A percentile compares a stretch with the other conserved stretches of the same genome.
Evolutionary conservation across 2,797 vertebrate genomes (phyloP).

Genomic region (Tachyglossus aculeatus): DNA sequence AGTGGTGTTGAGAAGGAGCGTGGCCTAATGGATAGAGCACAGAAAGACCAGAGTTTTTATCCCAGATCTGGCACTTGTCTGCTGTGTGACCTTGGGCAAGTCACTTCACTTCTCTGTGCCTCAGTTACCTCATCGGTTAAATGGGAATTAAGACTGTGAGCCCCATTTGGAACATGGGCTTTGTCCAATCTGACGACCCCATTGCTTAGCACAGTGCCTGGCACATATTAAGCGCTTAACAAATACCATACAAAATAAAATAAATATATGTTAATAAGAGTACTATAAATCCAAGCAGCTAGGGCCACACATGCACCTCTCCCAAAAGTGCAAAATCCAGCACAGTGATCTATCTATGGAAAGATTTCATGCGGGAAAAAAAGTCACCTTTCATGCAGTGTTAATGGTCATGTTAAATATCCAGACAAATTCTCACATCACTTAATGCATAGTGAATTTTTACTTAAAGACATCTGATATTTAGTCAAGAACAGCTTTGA

Average conservation of each 20-base stretch:
- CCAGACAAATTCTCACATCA: not conserved
- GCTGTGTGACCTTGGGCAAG: constrained; percentile 1
- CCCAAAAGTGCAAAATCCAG: not conserved
- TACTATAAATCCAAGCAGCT: constrained; percentile 53
- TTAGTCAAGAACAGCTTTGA: constrained; percentile 10
- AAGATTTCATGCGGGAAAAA: constrained; percentile 19
- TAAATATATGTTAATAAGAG: constrained; percentile 59
- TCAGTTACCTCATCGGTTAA: no score
- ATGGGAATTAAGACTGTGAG: no score
- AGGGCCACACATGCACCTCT: constrained; percentile 18
- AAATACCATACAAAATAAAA: no score
- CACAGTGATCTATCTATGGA: constrained; percentile 6
- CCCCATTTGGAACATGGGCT: no score
- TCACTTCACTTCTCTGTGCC: no score
- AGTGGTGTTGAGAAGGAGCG: no score
- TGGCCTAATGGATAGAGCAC: no score
- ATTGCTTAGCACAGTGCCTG: no score
- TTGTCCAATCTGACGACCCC: no score
- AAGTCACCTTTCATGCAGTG: constrained; percentile 21
- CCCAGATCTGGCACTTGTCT: no score
- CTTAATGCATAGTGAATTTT: constrained; percentile 35
- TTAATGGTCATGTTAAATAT: constrained; percentile 17
- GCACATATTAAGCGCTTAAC: no score
- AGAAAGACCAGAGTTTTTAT: no score
- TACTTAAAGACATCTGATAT: constrained; percentile 19